These are phyloP conservation scores for Enteromius anoplus DNA, from an alignment of 2,797 vertebrate species.

Conservation along the genomic window DNA sequence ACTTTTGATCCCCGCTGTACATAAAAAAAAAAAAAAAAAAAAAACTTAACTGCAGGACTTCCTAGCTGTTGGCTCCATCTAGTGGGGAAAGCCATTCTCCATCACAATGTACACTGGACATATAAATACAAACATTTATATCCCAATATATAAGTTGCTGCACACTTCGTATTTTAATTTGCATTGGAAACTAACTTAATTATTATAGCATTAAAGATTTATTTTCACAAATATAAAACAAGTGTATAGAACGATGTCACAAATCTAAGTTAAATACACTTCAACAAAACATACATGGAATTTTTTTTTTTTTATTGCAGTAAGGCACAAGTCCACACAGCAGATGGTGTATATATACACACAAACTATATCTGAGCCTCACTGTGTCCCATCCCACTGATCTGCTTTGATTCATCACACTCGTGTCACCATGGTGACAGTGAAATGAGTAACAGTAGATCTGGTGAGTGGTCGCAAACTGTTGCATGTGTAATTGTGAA, in stretches of 20 bases:
- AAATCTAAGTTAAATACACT: background rate
- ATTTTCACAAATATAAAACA: background rate
- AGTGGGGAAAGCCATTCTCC: constrained; percentile 53
- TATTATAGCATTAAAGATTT: background rate
- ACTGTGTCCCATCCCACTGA: constrained; percentile 17
- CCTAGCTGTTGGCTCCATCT: constrained; percentile 64
- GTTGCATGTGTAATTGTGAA: constrained; percentile 31
- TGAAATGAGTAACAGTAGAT: constrained; percentile 39
- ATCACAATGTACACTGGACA: background rate
- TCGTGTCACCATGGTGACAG: constrained; percentile 36
- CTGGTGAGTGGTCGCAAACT: constrained; percentile 39
- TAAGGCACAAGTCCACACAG: constrained; percentile 9
- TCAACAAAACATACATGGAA: background rate
- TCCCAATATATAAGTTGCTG: background rate
- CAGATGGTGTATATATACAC: constrained; percentile 14
- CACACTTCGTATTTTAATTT: background rate
- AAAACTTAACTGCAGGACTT: background rate
- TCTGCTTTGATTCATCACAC: constrained; percentile 12
- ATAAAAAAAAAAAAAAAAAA: too few relatives aligned
- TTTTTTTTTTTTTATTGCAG: background rate
- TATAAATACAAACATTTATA: background rate
- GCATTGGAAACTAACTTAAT: background rate
- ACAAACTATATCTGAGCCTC: background rate
- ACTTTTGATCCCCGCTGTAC: too few relatives aligned
- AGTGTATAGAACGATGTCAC: background rate